Evolutionary conservation across 2,113 vertebrate genomes (phyloP), one percentile per base, ranked within the genome.

Genomic region (Trachemys scripta): DNA sequence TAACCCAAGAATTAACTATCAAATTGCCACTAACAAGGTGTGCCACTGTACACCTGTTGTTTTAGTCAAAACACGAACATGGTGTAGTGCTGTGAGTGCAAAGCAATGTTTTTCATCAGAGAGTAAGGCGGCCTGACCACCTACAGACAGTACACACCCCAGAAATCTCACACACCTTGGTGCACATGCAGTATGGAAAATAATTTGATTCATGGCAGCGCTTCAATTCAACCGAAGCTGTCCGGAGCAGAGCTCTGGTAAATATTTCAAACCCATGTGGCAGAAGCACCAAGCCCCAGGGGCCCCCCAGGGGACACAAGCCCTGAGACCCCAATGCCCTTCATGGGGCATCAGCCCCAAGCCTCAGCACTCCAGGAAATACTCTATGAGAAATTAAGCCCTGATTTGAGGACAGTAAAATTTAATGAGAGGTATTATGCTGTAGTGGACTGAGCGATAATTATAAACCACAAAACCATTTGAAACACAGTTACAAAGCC

Each of bases 1-100:
- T 80, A 93, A 93, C 84, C 93, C 89, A 84, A 85, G 47, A 92
- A 92, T 65, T 96, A 91, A 94, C 88, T 84, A 51, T 9, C 82
- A 56, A 78, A 78, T 69, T 11, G 27, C 16, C 31, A 16, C 42
- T 35, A 17, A 51, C 42, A 75, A 89, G 45, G 75, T 87, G 83
- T 80, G 53, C n/a, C 78, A 49, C 54, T 90, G 90, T 20, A 20
- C 45, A 29, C 25, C 35, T 16, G 19, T n/a, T 88, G 80, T 45
- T 91, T 92, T 85, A 89, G 89, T 82, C 91, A 83, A 50, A 93
- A 78, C 79, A 95, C 57, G 91, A 92, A 90, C 20, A 59, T 1
- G 1, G 47, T 29, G 24, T 35, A n/a, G 19, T 50, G 65, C 51
- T 85, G 54, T 31, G 53, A 45, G 72, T 89, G 87, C 3, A 92